Percentiles rank a stretch among this genome's conserved stretches.
phyloP scores from a whole-genome alignment of 2,797 vertebrate genomes.

The Amazona finschi region DNA sequence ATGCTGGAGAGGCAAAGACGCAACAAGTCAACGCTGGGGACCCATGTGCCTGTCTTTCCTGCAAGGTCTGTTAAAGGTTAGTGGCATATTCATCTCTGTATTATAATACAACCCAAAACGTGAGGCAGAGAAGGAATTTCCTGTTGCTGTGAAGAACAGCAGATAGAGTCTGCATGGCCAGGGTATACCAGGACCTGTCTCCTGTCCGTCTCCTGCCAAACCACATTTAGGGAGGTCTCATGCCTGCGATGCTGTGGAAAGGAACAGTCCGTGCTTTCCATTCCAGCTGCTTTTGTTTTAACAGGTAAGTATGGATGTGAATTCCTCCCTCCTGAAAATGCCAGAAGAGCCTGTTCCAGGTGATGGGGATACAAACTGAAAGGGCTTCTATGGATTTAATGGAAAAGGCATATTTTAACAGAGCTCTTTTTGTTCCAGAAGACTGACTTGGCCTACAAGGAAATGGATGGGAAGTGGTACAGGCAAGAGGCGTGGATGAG shows the following conservation, averaged over 20 bases:
- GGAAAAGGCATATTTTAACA: not conserved
- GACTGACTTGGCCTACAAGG: not conserved
- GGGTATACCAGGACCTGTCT: not conserved
- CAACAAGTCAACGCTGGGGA: fast-evolving
- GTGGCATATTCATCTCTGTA: not conserved
- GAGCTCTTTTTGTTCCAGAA: not conserved
- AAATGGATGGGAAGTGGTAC: not conserved
- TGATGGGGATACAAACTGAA: not conserved
- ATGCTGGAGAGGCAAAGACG: not conserved
- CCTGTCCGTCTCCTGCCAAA: not conserved
- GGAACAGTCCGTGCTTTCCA: not conserved
- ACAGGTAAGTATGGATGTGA: not conserved
- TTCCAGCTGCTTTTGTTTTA: not conserved
- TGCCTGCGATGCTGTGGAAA: not conserved
- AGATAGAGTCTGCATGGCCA: not conserved
- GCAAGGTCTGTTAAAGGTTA: not conserved
- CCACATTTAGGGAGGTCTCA: not conserved
- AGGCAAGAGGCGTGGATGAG: not conserved
- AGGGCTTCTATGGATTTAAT: not conserved
- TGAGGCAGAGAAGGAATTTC: not conserved
- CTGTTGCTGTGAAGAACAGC: not conserved
- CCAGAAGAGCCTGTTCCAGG: not conserved
- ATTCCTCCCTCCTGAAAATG: not conserved
- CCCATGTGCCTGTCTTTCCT: not conserved
- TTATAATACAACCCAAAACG: not conserved